Base-by-base conservation (phyloP, 2,113 vertebrate species). In the Passerina amoena region DNA sequence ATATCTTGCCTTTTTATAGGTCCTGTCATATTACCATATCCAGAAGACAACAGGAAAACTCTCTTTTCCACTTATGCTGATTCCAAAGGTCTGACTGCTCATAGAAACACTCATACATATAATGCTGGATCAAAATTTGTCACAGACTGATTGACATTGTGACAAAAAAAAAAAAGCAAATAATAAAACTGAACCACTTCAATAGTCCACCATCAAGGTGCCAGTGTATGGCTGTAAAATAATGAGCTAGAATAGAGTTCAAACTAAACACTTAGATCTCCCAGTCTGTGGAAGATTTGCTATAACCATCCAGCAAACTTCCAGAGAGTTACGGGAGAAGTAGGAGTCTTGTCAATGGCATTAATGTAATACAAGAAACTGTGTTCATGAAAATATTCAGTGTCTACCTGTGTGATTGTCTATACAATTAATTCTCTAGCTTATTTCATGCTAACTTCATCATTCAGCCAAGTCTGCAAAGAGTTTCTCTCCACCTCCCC, bases 321-420 rank as follows among this genome's bases (percentile, higher is more conserved):
- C 37, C 30, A 7, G 20, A 72, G 14, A 80, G 5, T 5, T 59
- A 65, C 38, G 6, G 24, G 22, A 51, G 50, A 70, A 44, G 1
- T 33, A 12, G 3, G 11, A 56, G 14, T 47, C 47, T 63, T 82
- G 47, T 10, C 42, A 75, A 10, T 5, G 1, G 8, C 27, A 57
- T 48, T 33, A 65, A 50, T 0, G 0, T 60, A 44, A 64, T 17
- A 68, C 1, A 3, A 37, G 28, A 85, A 84, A n/a, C 12, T 5
- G 9, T 35, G 16, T 56, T 78, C 9, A 69, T 33, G 8, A 59
- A 83, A 72, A 87, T 38, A 75, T 3, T 61, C 14, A 33, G 17
- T 3, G n/a, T 65, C 64, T 78, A 35, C 28, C 22, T 54, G 35
- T 48, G 42, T 2, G 1, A 42, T 7, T 51, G 7, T 13, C 48